These are phyloP conservation scores for Epistrophe grossulariae DNA, from an alignment of 2,888 invertebrate species.

Conservation along the genomic window DNA sequence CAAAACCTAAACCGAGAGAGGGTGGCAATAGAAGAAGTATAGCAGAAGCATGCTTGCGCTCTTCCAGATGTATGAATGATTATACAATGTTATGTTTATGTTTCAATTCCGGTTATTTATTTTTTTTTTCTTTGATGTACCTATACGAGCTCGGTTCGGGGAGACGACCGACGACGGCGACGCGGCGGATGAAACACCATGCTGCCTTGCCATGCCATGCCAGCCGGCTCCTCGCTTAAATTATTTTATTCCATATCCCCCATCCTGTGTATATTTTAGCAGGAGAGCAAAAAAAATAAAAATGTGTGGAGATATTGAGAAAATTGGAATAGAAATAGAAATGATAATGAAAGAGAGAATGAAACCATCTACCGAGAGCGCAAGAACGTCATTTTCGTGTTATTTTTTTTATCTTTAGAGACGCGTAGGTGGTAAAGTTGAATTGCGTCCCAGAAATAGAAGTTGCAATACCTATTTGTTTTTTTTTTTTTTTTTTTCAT, in stretches of 20 bases:
- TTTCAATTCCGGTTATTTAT: constrained; percentile 65
- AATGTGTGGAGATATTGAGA: constrained; percentile 40
- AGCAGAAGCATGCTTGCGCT: constrained; percentile 28
- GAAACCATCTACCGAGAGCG: constrained; percentile 42
- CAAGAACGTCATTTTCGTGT: constrained; percentile 38
- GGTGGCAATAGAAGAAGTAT: constrained; percentile 21
- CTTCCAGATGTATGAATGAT: constrained; percentile 65
- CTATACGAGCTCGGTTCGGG: not conserved
- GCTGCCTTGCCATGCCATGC: constrained; percentile 39
- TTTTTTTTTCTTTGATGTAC: not conserved
- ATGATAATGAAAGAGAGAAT: constrained; percentile 48
- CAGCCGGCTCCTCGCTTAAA: constrained; percentile 65
- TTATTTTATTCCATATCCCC: constrained; percentile 31
- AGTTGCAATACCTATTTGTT: constrained; percentile 24
- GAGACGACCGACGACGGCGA: not conserved
- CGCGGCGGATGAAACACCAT: constrained; percentile 24
- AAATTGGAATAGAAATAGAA: constrained; percentile 45
- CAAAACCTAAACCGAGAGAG: constrained; percentile 7
- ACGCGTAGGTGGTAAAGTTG: constrained; percentile 40
- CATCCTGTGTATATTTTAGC: not conserved
- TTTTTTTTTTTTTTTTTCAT: not conserved
- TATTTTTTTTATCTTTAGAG: not conserved
- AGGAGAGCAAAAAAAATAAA: not conserved
- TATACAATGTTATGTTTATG: constrained; percentile 76
- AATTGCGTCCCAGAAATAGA: constrained; percentile 71